Conservation (phyloP, 1,140 invertebrate genomes). For the Apis mellifera region Amel_HAv3.1 CM009942.2:7278001-7278500, state of each 20-base stretch:
- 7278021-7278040: slow-evolving; percentile 15
- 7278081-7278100: background rate
- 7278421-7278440: background rate
- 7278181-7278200: background rate
- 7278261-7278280: slow-evolving; percentile 17
- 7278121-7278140: background rate
- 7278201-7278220: background rate
- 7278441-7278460: background rate
- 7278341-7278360: background rate
- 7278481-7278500: background rate
- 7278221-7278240: slow-evolving; percentile 1
- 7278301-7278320: background rate
- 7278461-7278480: background rate
- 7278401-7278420: too few relatives aligned
- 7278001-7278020: slow-evolving; percentile 24
- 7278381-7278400: too few relatives aligned
- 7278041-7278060: slow-evolving; percentile 18
- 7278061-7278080: slow-evolving; percentile 9
- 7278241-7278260: slow-evolving; percentile 18
- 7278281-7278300: slow-evolving; percentile 19
- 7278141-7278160: background rate
- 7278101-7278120: slow-evolving; percentile 1
- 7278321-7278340: too few relatives aligned
- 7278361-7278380: background rate
- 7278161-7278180: background rate